Conservation (phyloP, 2,113 vertebrate species). For the Cyanoderma ruficeps region DNA sequence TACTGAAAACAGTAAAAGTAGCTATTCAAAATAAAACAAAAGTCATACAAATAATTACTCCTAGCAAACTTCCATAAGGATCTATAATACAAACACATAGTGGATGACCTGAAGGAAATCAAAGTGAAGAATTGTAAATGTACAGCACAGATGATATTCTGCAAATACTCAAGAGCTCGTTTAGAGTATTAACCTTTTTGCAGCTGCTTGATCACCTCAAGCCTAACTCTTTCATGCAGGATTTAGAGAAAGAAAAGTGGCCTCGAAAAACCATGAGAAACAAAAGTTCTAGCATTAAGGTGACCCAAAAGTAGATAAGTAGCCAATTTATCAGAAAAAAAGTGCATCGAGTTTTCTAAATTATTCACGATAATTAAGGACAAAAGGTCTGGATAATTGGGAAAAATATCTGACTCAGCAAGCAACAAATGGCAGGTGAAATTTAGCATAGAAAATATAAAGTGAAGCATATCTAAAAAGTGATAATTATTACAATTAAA, state of each 20-base stretch:
- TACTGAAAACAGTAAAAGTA: neutral
- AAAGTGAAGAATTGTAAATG: neutral
- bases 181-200: neutral
- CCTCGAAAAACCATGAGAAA: neutral
- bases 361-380: neutral
- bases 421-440: neutral
- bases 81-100: neutral
- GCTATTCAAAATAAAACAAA: neutral
- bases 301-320: neutral
- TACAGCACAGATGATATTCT: neutral
- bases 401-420: neutral
- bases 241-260: neutral
- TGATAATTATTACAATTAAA: neutral
- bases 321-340: neutral
- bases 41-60: neutral
- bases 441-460: neutral
- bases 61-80: neutral
- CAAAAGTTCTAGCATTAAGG: neutral
- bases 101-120: neutral
- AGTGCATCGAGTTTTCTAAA: neutral
- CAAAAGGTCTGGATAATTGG: neutral
- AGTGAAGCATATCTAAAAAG: neutral
- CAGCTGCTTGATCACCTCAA: neutral
- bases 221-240: neutral
- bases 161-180: neutral